phyloP scores from a whole-genome alignment of 2,888 invertebrate genomes.

The Eupelmus urozonus region DNA sequence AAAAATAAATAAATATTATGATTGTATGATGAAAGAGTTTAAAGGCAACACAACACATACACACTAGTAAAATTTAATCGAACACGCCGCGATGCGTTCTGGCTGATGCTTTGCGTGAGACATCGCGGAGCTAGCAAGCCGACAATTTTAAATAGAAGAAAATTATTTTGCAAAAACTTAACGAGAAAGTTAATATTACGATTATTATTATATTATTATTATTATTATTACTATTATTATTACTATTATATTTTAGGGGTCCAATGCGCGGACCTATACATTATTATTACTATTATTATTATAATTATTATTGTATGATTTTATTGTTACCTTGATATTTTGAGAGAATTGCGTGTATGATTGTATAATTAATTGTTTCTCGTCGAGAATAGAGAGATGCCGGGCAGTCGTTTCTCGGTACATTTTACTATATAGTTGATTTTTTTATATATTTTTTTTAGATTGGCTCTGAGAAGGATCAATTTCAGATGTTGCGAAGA shows the following conservation, averaged over 20 bases:
- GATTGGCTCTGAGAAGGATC: constrained; percentile 29
- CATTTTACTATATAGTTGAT: constrained; percentile 49
- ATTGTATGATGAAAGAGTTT: neutral
- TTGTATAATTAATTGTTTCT: constrained; percentile 38
- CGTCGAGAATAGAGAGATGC: constrained; percentile 44
- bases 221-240: constrained; percentile 38
- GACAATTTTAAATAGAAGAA: constrained; percentile 34
- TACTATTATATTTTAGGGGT: constrained; percentile 36
- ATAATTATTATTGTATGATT: no score
- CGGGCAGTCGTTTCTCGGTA: constrained; percentile 40
- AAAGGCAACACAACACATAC: neutral
- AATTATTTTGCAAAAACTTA: no score
- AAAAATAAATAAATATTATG: constrained; percentile 9
- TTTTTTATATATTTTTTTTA: constrained; percentile 28
- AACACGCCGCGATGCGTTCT: constrained; percentile 3
- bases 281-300: no score
- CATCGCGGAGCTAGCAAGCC: constrained; percentile 35
- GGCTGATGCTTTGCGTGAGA: constrained; percentile 5
- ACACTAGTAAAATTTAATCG: neutral
- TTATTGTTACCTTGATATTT: no score
- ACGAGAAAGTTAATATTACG: no score
- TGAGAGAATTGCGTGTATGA: constrained; percentile 42
- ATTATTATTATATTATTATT: no score
- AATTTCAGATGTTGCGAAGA: constrained; percentile 39
- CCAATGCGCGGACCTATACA: constrained; percentile 22